phyloP scores from a whole-genome alignment of 2,888 invertebrate species.

The Dione vanillae region DNA sequence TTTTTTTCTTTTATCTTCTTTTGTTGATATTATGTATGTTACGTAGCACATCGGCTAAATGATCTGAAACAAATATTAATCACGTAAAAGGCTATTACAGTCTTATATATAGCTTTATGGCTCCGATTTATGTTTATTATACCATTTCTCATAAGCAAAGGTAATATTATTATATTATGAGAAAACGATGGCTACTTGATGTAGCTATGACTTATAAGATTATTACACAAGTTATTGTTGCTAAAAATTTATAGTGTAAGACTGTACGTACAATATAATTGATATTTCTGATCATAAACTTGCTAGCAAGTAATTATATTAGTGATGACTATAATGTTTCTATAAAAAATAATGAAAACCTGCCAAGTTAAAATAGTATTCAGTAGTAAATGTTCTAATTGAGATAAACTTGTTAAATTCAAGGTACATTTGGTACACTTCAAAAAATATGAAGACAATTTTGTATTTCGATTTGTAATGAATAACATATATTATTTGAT shows the following conservation, averaged over 20 bases:
- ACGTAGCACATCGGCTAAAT: neutral
- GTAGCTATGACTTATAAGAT: too few relatives aligned
- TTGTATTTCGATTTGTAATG: neutral
- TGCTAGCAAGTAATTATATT: too few relatives aligned
- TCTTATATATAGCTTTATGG: constrained; percentile 19
- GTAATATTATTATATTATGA: neutral
- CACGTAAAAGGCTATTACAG: constrained; percentile 13
- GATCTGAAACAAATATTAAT: constrained; percentile 24
- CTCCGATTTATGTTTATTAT: constrained; percentile 23
- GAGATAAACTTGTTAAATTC: too few relatives aligned
- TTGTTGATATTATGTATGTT: neutral
- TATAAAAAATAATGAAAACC: too few relatives aligned
- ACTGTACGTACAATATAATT: too few relatives aligned
- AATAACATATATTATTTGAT: neutral
- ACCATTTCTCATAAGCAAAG: constrained; percentile 8
- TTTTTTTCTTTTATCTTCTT: neutral
- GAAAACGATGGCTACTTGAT: too few relatives aligned
- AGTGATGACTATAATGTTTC: too few relatives aligned
- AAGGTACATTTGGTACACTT: constrained; percentile 64
- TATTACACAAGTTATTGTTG: too few relatives aligned
- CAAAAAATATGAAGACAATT: neutral
- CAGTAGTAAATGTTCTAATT: too few relatives aligned
- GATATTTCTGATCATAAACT: too few relatives aligned
- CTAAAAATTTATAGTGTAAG: too few relatives aligned
- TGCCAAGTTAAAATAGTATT: too few relatives aligned